These are phyloP conservation scores for Pseudeuparius sepicola DNA, from an alignment of 2,888 invertebrate species.

Conservation along the genomic window DNA sequence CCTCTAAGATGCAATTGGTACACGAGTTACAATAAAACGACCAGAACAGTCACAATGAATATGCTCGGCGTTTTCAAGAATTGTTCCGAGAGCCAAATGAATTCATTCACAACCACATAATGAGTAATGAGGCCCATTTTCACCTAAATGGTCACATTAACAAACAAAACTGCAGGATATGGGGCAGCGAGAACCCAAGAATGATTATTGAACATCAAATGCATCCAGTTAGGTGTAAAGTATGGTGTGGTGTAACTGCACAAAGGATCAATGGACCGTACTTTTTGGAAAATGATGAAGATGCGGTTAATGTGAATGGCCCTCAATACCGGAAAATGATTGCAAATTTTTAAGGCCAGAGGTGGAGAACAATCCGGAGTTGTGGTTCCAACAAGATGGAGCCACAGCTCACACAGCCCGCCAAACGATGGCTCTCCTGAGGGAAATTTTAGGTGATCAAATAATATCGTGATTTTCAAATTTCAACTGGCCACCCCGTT, in stretches of 20 bases:
- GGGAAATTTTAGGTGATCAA: too few relatives aligned
- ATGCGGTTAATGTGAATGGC: conserved; percentile 1
- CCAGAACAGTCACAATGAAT: neutral
- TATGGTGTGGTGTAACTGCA: conserved; percentile 7
- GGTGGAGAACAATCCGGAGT: conserved; percentile 1
- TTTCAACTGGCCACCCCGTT: too few relatives aligned
- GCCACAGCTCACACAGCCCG: too few relatives aligned
- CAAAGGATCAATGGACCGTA: conserved; percentile 5
- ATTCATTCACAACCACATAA: neutral
- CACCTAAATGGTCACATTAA: conserved; percentile 29
- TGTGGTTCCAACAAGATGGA: too few relatives aligned
- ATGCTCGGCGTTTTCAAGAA: conserved; percentile 1
- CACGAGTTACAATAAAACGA: conserved; percentile 11
- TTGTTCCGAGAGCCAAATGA: neutral
- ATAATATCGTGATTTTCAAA: too few relatives aligned
- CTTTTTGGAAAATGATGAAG: conserved; percentile 6
- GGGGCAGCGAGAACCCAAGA: conserved; percentile 26
- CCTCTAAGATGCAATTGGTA: conserved; percentile 3
- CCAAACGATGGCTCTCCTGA: too few relatives aligned
- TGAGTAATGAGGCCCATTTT: conserved; percentile 26
- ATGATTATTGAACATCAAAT: conserved; percentile 11
- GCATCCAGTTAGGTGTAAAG: conserved; percentile 8
- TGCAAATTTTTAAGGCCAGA: conserved; percentile 5
- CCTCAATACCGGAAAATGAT: conserved; percentile 4
- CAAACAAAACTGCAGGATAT: conserved; percentile 30